These are phyloP conservation scores for Leptinotarsa texana DNA, from an alignment of 1,140 invertebrate species.

Conservation along the genomic window DNA sequence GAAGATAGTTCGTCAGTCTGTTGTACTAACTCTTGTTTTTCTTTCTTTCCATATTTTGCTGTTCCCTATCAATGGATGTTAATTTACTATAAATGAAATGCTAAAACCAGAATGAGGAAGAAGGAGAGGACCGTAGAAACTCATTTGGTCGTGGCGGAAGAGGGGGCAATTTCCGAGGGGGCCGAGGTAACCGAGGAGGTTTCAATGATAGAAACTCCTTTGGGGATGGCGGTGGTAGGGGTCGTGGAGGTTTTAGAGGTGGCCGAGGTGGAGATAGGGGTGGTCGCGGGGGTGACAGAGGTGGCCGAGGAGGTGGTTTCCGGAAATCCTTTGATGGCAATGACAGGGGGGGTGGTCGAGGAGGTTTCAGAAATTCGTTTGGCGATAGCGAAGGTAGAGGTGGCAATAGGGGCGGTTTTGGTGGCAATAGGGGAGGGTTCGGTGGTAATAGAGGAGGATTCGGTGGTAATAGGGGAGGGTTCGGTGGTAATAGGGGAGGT, in stretches of 20 bases:
- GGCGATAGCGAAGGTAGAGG: constrained; percentile 49
- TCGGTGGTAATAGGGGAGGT: too few species aligned
- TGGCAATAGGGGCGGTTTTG: constrained; percentile 47
- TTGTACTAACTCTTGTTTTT: constrained; percentile 55
- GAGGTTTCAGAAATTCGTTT: constrained; percentile 38
- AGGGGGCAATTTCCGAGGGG: constrained; percentile 30
- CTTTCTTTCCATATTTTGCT: constrained; percentile 53
- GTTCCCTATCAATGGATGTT: constrained; percentile 15
- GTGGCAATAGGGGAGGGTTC: constrained; percentile 50
- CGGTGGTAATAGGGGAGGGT: background rate
- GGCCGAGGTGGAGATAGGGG: constrained; percentile 45
- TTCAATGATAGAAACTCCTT: constrained; percentile 36
- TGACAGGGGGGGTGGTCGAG: constrained; percentile 52
- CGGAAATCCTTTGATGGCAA: constrained; percentile 45
- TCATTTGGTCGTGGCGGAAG: constrained; percentile 41
- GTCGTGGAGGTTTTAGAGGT: constrained; percentile 40
- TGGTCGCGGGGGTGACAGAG: constrained; percentile 37
- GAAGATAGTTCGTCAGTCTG: constrained; percentile 46
- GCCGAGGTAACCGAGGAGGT: constrained; percentile 35
- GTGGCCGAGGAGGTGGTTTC: constrained; percentile 53
- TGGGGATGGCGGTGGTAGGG: constrained; percentile 37
- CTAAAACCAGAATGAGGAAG: constrained; percentile 40
- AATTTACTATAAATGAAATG: constrained; percentile 39
- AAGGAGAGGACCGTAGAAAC: constrained; percentile 45
- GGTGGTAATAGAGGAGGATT: background rate